Evolutionary conservation across 2,113 vertebrate species (phyloP).

Genomic region (Proterorhinus semilunaris): DNA sequence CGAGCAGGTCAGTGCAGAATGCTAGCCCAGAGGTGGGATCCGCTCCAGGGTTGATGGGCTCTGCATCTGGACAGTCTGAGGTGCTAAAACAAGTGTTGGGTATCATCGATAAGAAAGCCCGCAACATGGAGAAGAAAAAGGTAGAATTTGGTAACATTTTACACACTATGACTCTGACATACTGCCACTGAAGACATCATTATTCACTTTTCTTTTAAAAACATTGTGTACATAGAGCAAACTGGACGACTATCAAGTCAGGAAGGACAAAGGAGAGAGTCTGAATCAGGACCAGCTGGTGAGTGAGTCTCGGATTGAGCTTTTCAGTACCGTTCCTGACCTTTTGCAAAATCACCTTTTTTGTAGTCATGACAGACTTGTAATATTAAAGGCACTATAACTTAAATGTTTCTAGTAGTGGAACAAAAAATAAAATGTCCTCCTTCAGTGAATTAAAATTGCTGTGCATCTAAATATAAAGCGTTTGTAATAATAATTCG

Average conservation of each 20-base stretch:
- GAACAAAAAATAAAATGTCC: too few species aligned
- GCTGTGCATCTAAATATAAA: too few species aligned
- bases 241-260: conserved; percentile 93
- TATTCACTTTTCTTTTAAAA: too few species aligned
- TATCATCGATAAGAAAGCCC: conserved; percentile 93
- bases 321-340: too few species aligned
- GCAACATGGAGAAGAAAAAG: conserved; percentile 98
- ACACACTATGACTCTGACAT: too few species aligned
- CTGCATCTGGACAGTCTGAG: conserved; percentile 75
- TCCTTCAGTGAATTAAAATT: too few species aligned
- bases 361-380: too few species aligned
- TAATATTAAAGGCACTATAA: too few species aligned
- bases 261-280: conserved; percentile 89
- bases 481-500: too few species aligned
- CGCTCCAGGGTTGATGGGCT: conserved; percentile 73
- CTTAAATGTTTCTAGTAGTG: too few species aligned
- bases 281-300: conserved; percentile 98
- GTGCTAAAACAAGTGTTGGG: conserved; percentile 93
- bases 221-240: conserved; percentile 79
- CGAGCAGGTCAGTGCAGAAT: conserved; percentile 77
- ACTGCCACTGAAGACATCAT: too few species aligned
- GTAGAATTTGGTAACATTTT: conserved; percentile 55
- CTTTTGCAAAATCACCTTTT: too few species aligned
- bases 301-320: conserved; percentile 37
- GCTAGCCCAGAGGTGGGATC: conserved; percentile 80